Conservation (phyloP, 2,888 invertebrate genomes). For the Noctua pronuba region DNA sequence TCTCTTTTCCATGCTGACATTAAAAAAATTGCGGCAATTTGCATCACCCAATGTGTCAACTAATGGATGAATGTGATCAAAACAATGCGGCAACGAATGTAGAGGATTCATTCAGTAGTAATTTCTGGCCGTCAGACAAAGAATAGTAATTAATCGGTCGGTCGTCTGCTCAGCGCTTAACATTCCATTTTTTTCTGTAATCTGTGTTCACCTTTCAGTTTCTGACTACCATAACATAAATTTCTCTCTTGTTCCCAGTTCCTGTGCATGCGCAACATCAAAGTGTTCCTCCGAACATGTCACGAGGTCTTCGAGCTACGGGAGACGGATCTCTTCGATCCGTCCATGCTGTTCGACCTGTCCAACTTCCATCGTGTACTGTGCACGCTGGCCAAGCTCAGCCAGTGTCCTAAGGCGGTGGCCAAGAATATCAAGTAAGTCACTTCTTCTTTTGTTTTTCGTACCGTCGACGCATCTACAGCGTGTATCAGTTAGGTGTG, state of each 20-base stretch:
- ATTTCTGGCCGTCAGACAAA: not conserved
- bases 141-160: not conserved
- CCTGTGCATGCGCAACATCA: constrained; percentile 98
- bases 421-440: constrained; percentile 94
- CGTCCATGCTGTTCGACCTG: constrained; percentile 98
- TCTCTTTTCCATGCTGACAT: too few relatives aligned
- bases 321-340: constrained; percentile 97
- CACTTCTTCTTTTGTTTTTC: too few relatives aligned
- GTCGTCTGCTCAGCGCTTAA: not conserved
- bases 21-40: not conserved
- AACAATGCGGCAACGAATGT: not conserved
- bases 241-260: constrained; percentile 91
- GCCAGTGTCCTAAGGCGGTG: constrained; percentile 93
- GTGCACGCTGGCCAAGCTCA: constrained; percentile 96
- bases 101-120: not conserved
- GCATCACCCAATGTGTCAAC: not conserved
- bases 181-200: not conserved
- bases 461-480: not conserved
- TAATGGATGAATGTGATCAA: not conserved
- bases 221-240: not conserved
- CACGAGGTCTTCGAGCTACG: constrained; percentile 95
- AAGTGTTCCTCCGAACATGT: constrained; percentile 97
- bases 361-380: constrained; percentile 98
- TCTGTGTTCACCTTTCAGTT: not conserved
- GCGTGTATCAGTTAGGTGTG: too few relatives aligned